These are phyloP conservation scores for Apodemia zela DNA, from an alignment of 2,888 invertebrate species.

Conservation along the genomic window DNA sequence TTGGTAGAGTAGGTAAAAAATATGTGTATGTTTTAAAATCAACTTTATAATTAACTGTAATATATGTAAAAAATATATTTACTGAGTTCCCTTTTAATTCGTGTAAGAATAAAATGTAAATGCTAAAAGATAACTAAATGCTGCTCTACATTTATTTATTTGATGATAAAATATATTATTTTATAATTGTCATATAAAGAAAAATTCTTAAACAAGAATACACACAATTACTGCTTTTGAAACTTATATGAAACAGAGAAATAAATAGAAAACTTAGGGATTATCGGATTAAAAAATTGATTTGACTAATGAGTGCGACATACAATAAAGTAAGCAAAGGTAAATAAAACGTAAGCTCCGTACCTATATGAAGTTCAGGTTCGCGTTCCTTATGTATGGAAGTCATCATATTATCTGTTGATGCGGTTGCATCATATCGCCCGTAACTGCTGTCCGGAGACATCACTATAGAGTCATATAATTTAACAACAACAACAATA, in stretches of 20 bases:
- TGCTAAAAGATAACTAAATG: too few species aligned
- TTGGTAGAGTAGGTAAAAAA: too few species aligned
- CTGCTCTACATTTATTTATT: not conserved
- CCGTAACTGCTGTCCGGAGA: constrained; percentile 84
- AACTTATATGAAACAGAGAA: not conserved
- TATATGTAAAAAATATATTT: too few species aligned
- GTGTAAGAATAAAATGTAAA: not conserved
- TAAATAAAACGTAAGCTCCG: constrained; percentile 25
- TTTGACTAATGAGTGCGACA: not conserved
- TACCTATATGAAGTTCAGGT: constrained; percentile 88
- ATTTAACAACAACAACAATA: constrained; percentile 49
- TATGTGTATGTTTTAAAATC: too few species aligned
- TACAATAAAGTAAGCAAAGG: not conserved
- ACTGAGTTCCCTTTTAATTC: too few species aligned
- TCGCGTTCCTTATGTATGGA: constrained; percentile 77
- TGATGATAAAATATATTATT: not conserved
- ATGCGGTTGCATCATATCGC: constrained; percentile 77
- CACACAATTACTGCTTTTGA: not conserved
- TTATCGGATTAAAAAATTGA: not conserved
- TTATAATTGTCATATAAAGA: not conserved
- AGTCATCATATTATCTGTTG: constrained; percentile 73
- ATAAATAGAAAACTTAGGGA: not conserved
- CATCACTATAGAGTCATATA: constrained; percentile 78
- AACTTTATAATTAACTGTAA: too few species aligned
- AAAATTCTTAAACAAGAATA: not conserved